These are phyloP conservation scores for Caenorhabditis tropicalis DNA, from an alignment of 1,140 invertebrate genomes.

Conservation along the genomic window DNA sequence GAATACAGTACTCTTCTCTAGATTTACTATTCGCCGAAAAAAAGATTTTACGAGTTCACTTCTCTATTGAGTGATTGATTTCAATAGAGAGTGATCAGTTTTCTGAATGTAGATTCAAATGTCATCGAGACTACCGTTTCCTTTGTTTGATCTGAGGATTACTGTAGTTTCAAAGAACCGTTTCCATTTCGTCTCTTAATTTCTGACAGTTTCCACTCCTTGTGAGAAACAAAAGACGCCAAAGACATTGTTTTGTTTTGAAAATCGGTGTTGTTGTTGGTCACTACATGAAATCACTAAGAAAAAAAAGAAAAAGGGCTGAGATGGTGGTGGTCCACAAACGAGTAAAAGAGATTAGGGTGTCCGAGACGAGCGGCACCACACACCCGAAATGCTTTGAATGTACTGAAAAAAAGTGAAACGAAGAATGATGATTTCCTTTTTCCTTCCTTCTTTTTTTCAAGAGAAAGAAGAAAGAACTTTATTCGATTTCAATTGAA, in stretches of 20 bases:
- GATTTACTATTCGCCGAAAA: too few relatives aligned
- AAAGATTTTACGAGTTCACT: too few relatives aligned
- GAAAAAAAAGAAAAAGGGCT: background rate
- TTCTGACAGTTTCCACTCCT: too few relatives aligned
- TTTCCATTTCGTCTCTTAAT: too few relatives aligned
- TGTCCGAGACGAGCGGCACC: conserved; percentile 9
- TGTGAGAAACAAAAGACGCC: background rate
- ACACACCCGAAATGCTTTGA: conserved; percentile 22
- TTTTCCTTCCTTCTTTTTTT: background rate
- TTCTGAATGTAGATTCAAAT: too few relatives aligned
- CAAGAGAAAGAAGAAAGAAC: background rate
- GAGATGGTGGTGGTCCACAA: conserved; percentile 18
- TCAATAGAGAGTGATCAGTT: too few relatives aligned
- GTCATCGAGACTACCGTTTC: too few relatives aligned
- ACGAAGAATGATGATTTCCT: conserved; percentile 26
- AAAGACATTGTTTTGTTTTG: background rate
- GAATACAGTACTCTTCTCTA: too few relatives aligned
- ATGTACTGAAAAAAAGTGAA: conserved; percentile 31
- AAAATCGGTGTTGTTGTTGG: background rate
- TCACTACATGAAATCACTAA: conserved; percentile 37
- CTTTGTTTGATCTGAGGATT: too few relatives aligned
- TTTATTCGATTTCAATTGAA: conserved; percentile 40
- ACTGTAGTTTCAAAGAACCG: too few relatives aligned
- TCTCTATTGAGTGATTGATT: too few relatives aligned
- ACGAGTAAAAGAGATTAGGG: conserved; percentile 39